A percentile compares a stretch with the other conserved stretches of the same genome.
phyloP scores from a whole-genome alignment of 2,797 vertebrate genomes.

The Chiroxiphia lanceolata region DNA sequence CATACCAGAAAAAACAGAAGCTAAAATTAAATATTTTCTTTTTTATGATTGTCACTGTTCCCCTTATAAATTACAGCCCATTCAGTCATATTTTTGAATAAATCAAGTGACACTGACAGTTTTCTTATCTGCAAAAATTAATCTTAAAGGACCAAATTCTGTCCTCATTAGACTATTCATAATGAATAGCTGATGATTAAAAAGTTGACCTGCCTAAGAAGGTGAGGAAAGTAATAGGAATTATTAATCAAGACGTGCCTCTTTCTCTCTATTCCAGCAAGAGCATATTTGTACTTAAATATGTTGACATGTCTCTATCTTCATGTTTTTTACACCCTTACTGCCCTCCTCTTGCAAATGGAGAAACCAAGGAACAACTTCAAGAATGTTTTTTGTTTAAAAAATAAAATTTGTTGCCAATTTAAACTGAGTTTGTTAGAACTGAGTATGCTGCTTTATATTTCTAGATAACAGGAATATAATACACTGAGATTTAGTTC shows the following conservation, averaged over 20 bases:
- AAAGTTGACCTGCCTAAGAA: slow-evolving; percentile 35
- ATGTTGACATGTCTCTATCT: background rate
- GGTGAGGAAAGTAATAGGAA: background rate
- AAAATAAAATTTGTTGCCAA: background rate
- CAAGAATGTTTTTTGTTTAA: background rate
- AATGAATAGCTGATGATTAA: slow-evolving; percentile 47
- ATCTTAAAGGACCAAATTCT: slow-evolving; percentile 49
- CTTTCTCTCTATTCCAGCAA: background rate
- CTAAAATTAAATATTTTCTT: slow-evolving; percentile 69
- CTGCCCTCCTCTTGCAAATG: background rate
- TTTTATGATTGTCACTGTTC: slow-evolving; percentile 55
- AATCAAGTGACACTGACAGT: slow-evolving; percentile 65
- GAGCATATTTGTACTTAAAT: background rate
- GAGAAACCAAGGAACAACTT: background rate
- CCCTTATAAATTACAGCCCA: slow-evolving; percentile 57
- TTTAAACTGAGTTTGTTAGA: background rate
- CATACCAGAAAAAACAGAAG: slow-evolving; percentile 50
- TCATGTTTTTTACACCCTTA: background rate
- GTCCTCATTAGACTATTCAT: slow-evolving; percentile 58
- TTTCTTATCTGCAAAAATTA: slow-evolving; percentile 61
- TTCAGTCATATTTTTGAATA: slow-evolving; percentile 56
- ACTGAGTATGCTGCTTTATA: background rate
- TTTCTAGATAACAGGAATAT: background rate
- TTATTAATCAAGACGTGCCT: slow-evolving; percentile 24
- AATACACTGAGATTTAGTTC: background rate